Conservation (phyloP, 2,797 vertebrate species). For the Parambassis ranga region DNA sequence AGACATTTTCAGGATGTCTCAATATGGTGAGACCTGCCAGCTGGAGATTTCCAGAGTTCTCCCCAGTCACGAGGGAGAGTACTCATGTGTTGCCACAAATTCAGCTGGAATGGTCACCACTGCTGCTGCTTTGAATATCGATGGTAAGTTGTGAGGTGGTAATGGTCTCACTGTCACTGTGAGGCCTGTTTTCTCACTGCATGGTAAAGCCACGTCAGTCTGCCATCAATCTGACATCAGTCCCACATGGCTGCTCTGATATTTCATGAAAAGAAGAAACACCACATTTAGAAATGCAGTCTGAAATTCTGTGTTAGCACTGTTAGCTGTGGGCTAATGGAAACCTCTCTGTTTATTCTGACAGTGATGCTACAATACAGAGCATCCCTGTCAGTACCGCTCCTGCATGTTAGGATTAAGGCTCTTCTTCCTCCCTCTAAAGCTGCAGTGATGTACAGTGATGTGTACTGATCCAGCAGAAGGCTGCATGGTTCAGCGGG, state of each 20-base stretch:
- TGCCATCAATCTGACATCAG: neutral
- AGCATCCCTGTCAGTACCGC: too few species aligned
- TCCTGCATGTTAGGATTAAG: too few species aligned
- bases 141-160: conserved; percentile 86
- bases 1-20: conserved; percentile 89
- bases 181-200: neutral
- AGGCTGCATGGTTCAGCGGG: conserved; percentile 77
- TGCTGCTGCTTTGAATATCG: conserved; percentile 85
- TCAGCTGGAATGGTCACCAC: conserved; percentile 89
- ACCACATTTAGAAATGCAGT: too few species aligned
- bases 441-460: too few species aligned
- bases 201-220: neutral
- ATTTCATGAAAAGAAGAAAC: too few species aligned
- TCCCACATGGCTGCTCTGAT: neutral
- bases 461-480: conserved; percentile 72
- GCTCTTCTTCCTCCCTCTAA: too few species aligned
- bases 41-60: conserved; percentile 88
- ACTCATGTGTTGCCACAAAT: conserved; percentile 89
- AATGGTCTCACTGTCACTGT: too few species aligned
- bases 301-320: neutral
- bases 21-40: conserved; percentile 88
- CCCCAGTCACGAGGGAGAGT: conserved; percentile 86
- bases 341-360: too few species aligned
- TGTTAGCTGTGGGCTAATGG: too few species aligned
- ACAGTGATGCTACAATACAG: too few species aligned